Conservation (phyloP, 2,797 vertebrate species). For the Acrossocheilus fasciatus region DNA sequence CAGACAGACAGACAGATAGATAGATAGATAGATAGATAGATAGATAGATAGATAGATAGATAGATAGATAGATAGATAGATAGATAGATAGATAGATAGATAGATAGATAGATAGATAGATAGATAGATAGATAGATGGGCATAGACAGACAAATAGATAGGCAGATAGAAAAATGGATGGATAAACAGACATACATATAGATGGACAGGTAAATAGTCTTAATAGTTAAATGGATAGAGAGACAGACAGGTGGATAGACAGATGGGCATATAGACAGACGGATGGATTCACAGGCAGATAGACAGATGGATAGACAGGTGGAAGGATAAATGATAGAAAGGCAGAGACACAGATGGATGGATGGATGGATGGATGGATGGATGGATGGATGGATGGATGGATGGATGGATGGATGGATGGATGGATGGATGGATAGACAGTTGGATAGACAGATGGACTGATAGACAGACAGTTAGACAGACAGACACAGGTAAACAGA, state of each 20-base stretch:
- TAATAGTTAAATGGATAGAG: background rate
- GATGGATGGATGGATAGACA: background rate
- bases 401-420: background rate
- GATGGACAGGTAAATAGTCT: background rate
- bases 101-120: background rate
- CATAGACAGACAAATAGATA: background rate
- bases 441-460: background rate
- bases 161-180: background rate
- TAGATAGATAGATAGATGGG: background rate
- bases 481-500: no score
- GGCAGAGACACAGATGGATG: background rate
- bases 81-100: background rate
- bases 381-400: background rate
- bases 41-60: background rate
- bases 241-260: background rate
- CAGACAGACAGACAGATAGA: background rate
- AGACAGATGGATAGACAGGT: background rate
- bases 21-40: background rate
- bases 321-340: background rate
- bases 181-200: background rate
- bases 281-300: background rate
- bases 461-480: background rate
- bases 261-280: background rate
- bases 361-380: background rate
- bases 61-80: background rate